These are phyloP conservation scores for Damaliscus lunatus DNA, from an alignment of 2,113 vertebrate genomes.

Conservation along the genomic window DNA sequence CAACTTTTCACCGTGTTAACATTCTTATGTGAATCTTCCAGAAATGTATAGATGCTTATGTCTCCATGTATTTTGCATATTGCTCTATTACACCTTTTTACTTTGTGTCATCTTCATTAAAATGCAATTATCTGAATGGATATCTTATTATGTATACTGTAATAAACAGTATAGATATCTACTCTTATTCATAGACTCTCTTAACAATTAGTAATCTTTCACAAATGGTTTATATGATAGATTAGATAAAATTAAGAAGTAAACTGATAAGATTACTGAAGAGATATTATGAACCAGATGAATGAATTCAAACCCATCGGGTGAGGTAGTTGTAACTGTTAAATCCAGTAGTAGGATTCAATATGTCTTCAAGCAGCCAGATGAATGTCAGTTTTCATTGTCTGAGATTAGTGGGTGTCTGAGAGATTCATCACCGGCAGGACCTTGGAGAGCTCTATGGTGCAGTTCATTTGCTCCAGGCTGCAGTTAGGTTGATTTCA, in stretches of 20 bases:
- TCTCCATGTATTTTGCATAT: not conserved
- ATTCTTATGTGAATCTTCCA: not conserved
- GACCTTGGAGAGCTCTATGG: constrained; percentile 55
- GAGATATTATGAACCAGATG: not conserved
- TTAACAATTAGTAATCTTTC: not conserved
- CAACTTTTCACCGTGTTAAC: not conserved
- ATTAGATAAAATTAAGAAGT: not conserved
- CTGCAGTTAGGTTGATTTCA: not conserved
- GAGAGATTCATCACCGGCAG: not conserved
- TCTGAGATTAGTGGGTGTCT: not conserved
- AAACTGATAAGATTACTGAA: not conserved
- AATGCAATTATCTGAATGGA: not conserved
- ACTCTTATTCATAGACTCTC: not conserved
- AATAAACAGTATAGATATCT: not conserved
- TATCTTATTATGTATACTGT: not conserved
- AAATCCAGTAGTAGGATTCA: not conserved
- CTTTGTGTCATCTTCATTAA: not conserved
- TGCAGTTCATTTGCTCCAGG: not conserved
- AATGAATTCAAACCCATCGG: not conserved
- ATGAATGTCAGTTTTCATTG: not conserved
- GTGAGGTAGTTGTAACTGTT: not conserved
- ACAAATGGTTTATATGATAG: not conserved
- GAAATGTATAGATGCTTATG: not conserved
- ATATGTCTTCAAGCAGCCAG: not conserved
- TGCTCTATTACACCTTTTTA: not conserved